Evolutionary conservation across 2,888 invertebrate genomes (phyloP).

Genomic region (Zhuqinia jingwanae): DNA sequence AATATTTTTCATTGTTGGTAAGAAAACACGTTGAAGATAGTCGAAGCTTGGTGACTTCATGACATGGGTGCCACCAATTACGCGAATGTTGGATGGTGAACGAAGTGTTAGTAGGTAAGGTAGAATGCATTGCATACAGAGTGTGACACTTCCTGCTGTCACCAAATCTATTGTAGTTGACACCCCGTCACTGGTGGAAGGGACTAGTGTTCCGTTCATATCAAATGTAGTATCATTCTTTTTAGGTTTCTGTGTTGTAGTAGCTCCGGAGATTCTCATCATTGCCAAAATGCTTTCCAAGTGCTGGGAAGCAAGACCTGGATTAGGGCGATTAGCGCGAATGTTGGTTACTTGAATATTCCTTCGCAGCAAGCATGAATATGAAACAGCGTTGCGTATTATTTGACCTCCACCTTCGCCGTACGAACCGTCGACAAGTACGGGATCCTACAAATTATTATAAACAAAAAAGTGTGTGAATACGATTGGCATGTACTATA

Average conservation of each 20-base stretch:
- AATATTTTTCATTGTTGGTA: conserved; percentile 72
- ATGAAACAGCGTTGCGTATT: conserved; percentile 76
- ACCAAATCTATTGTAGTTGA: conserved; percentile 75
- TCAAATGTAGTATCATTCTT: conserved; percentile 73
- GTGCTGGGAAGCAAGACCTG: conserved; percentile 77
- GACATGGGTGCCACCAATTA: conserved; percentile 77
- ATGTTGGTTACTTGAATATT: conserved; percentile 74
- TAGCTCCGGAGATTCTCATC: conserved; percentile 73
- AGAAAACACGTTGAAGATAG: conserved; percentile 73
- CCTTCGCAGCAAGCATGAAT: conserved; percentile 68
- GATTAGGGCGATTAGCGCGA: conserved; percentile 76
- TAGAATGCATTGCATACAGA: conserved; percentile 76
- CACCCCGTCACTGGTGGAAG: conserved; percentile 53
- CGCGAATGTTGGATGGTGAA: conserved; percentile 65
- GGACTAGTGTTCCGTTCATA: conserved; percentile 67
- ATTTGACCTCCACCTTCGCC: conserved; percentile 79
- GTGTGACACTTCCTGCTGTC: conserved; percentile 74
- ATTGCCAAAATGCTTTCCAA: conserved; percentile 77
- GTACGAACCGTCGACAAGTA: conserved; percentile 75
- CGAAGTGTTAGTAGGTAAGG: conserved; percentile 74
- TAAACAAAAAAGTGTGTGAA: not conserved
- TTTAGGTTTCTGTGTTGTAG: conserved; percentile 52
- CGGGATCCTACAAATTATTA: not conserved
- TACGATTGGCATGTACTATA: no score
- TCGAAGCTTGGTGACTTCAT: conserved; percentile 77